A percentile compares a stretch with the other conserved stretches of the same genome.
phyloP scores from a whole-genome alignment of 2,797 vertebrate genomes.

The Tamandua tetradactyla region DNA sequence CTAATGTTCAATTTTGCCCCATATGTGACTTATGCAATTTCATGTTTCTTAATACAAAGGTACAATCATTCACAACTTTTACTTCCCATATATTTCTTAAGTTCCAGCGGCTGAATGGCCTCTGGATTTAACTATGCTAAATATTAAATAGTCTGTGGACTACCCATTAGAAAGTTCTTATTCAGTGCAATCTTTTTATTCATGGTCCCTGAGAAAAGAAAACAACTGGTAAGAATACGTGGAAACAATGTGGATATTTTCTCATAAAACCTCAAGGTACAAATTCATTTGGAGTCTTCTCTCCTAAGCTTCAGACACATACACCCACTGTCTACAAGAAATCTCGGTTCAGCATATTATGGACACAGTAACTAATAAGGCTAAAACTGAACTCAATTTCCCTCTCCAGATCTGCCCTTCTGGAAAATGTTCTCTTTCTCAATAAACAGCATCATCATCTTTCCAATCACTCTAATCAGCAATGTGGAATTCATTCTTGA shows the following conservation, averaged over 20 bases:
- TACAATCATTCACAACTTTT: neutral
- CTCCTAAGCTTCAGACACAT: neutral
- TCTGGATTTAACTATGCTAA: neutral
- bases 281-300: neutral
- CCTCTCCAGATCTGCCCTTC: neutral
- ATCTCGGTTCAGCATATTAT: neutral
- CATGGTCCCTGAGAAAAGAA: neutral
- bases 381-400: neutral
- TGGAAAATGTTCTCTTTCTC: neutral
- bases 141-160: too few relatives aligned
- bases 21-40: neutral
- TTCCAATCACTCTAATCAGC: neutral
- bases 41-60: neutral
- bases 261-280: neutral
- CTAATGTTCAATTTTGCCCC: neutral
- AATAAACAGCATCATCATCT: neutral
- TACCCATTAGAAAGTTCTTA: neutral
- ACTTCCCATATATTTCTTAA: neutral
- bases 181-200: neutral
- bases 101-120: neutral
- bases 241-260: neutral
- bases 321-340: neutral
- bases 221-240: neutral
- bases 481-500: neutral
- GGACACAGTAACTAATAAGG: neutral